Evolutionary conservation across 2,113 vertebrate species (phyloP), one percentile per base, ranked within the genome.

Genomic region (Phyllopteryx taeniolatus): DNA sequence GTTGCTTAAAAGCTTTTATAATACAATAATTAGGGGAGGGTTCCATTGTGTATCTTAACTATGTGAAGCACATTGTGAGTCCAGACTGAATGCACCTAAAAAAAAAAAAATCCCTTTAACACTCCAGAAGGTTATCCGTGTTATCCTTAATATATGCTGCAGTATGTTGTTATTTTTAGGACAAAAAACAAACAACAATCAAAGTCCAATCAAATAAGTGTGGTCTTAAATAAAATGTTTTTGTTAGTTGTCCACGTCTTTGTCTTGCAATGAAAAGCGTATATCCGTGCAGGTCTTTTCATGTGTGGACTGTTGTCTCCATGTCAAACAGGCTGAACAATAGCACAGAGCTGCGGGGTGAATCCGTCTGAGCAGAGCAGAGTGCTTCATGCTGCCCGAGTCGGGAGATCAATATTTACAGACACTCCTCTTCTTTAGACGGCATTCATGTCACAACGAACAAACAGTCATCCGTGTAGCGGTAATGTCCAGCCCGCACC

Each of bases 401-500:
- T 80, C 83, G 74, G 61, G 77, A 84, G 83, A 88, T 91, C 89
- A 92, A 91, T 88, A 91, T 89, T 91, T 90, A 90, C 87, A 71
- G 85, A 88, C 87, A 90, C 88, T 88, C 85, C 79, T 76, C 70
- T 67, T 77, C 79, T 80, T 88, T 72, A 91, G 86, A 88, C 79
- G 27, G 83, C 90, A 87, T 88, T 91, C 87, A 89, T 83, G 86
- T 88, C 82, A 82, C 79, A 79, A 74, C 35, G 79, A 83, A 87
- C 86, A 88, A 87, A 88, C 79, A 83, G 56, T 77, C 76, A 69
- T 72, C 43, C 11, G 74, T 80, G 76, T 77, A 76, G 79, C 87
- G 82, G 75, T 72, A 85, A 84, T 81, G 81, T 84, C 87, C 83
- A 78, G 46, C 79, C 77, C 85, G 77, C 84, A 85, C 76, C 59